These are phyloP conservation scores for Physella acuta DNA, from an alignment of 1,140 invertebrate genomes.

Conservation along the genomic window DNA sequence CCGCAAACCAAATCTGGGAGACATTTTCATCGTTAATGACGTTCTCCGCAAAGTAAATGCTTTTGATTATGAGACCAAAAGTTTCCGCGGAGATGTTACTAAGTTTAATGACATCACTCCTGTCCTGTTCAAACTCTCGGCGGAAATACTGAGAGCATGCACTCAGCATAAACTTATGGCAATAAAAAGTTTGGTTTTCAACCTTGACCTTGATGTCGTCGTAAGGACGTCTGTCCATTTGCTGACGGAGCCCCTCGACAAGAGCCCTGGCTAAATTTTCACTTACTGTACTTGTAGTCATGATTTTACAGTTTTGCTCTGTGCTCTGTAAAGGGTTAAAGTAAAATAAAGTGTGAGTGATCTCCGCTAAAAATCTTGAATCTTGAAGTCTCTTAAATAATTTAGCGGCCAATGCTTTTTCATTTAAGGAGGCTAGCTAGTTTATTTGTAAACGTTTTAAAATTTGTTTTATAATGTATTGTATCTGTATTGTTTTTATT, in stretches of 20 bases:
- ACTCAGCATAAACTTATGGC: constrained; percentile 1
- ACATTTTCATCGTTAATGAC: not conserved
- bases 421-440: too few relatives aligned
- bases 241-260: not conserved
- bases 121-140: not conserved
- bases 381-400: too few relatives aligned
- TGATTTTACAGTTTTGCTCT: too few relatives aligned
- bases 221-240: constrained; percentile 2
- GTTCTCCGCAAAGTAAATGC: not conserved
- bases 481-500: too few relatives aligned
- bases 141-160: constrained; percentile 1
- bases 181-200: not conserved
- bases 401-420: too few relatives aligned
- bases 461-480: too few relatives aligned
- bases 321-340: too few relatives aligned
- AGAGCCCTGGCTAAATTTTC: not conserved
- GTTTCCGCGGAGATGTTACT: not conserved
- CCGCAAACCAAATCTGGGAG: not conserved
- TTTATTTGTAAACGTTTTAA: too few relatives aligned
- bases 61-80: not conserved
- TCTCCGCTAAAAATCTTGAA: too few relatives aligned
- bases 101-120: not conserved
- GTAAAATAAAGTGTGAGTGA: too few relatives aligned
- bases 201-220: not conserved
- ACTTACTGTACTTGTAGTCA: too few relatives aligned